Evolutionary conservation across 2,888 invertebrate species (phyloP).

Genomic region (Ochropleura leucogaster): DNA sequence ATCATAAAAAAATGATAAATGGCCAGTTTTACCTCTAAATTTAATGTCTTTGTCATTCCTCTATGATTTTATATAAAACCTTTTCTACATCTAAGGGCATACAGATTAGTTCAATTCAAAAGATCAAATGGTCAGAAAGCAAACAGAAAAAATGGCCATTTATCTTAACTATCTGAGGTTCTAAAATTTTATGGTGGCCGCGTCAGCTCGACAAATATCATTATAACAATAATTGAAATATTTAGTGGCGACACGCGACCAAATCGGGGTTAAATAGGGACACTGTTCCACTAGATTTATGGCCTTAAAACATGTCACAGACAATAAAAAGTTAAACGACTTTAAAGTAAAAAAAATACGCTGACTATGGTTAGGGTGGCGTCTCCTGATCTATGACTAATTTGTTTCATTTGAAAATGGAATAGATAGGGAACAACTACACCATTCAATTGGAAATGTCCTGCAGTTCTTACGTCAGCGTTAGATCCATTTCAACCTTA

Average conservation of each 20-base stretch:
- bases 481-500: constrained; percentile 14
- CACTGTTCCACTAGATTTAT: constrained; percentile 74
- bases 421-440: constrained; percentile 30
- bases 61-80: constrained; percentile 29
- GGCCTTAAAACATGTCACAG: constrained; percentile 60
- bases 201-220: constrained; percentile 75
- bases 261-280: constrained; percentile 73
- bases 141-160: constrained; percentile 67
- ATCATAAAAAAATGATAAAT: constrained; percentile 59
- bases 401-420: constrained; percentile 31
- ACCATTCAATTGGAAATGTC: constrained; percentile 42
- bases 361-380: constrained; percentile 21
- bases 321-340: constrained; percentile 59
- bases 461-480: constrained; percentile 17
- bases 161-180: constrained; percentile 67
- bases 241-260: constrained; percentile 82
- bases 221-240: constrained; percentile 85
- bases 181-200: constrained; percentile 74
- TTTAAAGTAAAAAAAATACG: constrained; percentile 48
- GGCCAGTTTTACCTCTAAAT: constrained; percentile 39
- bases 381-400: constrained; percentile 29
- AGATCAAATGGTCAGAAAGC: constrained; percentile 57
- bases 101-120: constrained; percentile 39
- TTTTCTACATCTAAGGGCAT: constrained; percentile 18
- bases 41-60: constrained; percentile 49